A percentile compares a stretch with the other conserved stretches of the same genome.
phyloP scores from a whole-genome alignment of 2,888 invertebrate species.

The Sinohyriopsis cumingii region DNA sequence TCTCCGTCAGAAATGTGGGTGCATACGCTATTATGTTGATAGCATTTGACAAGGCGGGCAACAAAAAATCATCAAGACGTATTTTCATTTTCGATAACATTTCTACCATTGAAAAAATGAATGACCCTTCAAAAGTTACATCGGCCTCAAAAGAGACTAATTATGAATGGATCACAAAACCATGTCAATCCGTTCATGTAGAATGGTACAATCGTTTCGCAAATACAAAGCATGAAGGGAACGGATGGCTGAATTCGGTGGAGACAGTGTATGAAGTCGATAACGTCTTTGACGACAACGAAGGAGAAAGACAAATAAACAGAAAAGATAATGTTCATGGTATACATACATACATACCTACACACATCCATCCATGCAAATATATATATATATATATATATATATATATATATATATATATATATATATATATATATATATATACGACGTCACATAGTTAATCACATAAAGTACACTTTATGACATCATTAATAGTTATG shows the following conservation, averaged over 20 bases:
- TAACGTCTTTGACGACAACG: constrained; percentile 24
- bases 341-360: no score
- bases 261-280: constrained; percentile 2
- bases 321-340: constrained; percentile 2
- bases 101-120: constrained; percentile 19
- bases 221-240: constrained; percentile 22
- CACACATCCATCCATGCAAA: no score
- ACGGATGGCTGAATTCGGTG: constrained; percentile 30
- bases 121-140: constrained; percentile 3
- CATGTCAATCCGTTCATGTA: constrained; percentile 16
- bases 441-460: no score
- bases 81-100: constrained; percentile 34
- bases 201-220: constrained; percentile 27
- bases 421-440: no score
- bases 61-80: constrained; percentile 24
- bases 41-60: constrained; percentile 34
- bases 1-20: no score
- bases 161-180: constrained; percentile 26
- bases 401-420: no score
- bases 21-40: constrained; percentile 1
- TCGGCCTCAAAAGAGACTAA: constrained; percentile 15
- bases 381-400: no score
- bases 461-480: no score
- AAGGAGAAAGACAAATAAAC: constrained; percentile 14
- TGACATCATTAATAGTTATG: no score